Base-by-base conservation (phyloP, 2,888 invertebrate species). In the Nasonovia ribisnigri region DNA sequence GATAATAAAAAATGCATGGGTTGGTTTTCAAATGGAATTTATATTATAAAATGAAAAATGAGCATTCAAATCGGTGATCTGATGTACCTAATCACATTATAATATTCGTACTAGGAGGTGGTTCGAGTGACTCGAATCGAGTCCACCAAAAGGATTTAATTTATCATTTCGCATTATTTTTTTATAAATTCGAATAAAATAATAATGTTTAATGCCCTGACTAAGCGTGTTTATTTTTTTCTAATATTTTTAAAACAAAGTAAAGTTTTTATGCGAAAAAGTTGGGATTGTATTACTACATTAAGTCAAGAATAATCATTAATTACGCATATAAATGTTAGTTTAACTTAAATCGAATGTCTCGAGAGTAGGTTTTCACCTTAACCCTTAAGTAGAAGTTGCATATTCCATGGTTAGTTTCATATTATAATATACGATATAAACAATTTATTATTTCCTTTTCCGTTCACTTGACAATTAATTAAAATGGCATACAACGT, bases 271-370 rank as follows among this genome's bases (percentile, higher is more conserved):
- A 11, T 51, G 36, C 36, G 88, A 51, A 51, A 42, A 26, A 24
- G 46, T 36, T 77, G 20, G 42, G 20, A 77, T 43, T 16, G 16
- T 10, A 16, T 16, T n/a, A 29, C 16, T 46, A 29, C 36, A n/a
- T 13, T 77, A 16, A 46, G 1, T 46, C 46, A 6, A 84, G 26
- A 84, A 46, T 46, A 86, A 46, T 46, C 29, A 86, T 29, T 43
- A 86, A 86, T 29, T 86, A 26, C 26, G 6, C 11, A 8, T n/a
- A 42, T 92, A 67, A 88, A 88, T 60, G n/a, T 92, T 88, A 88
- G 48, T 92, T 88, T 42, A 67, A 88, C 36, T 67, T 42, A 48
- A 92, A 92, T 88, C 26, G 48, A 92, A 86, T 91, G 36, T 11
- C n/a, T 11, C 6, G 13, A 16, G 42, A 29, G 60, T 60, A 60